Base-by-base conservation (phyloP, 1,140 invertebrate genomes). In the Zelostemma sp. region DNA sequence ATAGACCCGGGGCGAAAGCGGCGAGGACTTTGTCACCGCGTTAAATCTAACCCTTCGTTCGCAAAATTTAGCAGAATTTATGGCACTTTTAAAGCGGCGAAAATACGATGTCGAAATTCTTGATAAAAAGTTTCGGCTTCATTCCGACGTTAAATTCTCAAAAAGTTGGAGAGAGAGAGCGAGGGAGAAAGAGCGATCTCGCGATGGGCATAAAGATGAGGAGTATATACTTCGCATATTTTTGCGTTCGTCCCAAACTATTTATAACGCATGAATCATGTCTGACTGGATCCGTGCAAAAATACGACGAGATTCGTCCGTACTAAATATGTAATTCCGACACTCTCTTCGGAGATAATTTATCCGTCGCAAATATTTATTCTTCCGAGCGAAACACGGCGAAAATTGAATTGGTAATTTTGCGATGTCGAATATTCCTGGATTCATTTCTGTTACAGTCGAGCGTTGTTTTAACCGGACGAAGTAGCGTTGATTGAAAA, bases 211-310 rank as follows among this genome's bases (percentile, higher is more conserved):
- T 67, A 58, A 72, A 74, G 72, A 71, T 47, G 49, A 68, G 65
- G 63, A 71, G 18, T 40, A 11, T 50, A 33, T 50, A 50, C 25
- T 50, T 50, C 25, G 80, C 78, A 80, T 80, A 82, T 81, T 82
- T 83, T 82, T 81, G 76, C 77, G 66, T 54, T 73, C 56, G 70
- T 60, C 51, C 53, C 57, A 56, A 66, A 73, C 77, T 83, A 85
- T 83, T 84, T 83, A 77, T 74, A 82, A 76, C 74, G 61, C 67
- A 68, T 84, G 81, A 83, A 61, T 84, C 82, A 83, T 60, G 65
- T 68, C 60, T 59, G 50, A 54, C 43, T 59, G 58, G 53, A 69
- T 73, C 54, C 68, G 68, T 49, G 70, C 73, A 77, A 79, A 80
- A 80, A 78, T 74, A 78, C 68, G 64, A 66, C 55, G 60, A 51